Evolutionary conservation across 37 sponge, comb jelly and placozoan genomes (phyloP).

Genomic region (Geodia barretti): DNA sequence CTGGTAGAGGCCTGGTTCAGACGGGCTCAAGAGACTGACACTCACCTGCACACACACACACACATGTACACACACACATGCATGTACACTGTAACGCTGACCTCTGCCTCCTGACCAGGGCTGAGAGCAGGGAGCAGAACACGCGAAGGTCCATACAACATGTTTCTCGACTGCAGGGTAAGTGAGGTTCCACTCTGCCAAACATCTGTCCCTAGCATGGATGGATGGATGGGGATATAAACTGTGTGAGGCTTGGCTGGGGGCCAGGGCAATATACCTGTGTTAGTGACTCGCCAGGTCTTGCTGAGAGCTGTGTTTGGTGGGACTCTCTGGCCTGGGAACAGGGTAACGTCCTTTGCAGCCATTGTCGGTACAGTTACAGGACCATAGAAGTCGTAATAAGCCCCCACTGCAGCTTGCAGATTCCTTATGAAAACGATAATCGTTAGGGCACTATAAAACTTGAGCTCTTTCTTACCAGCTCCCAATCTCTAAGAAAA

Average conservation of each 20-base stretch:
- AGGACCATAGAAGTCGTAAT: slow-evolving; percentile 40
- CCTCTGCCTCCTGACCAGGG: slow-evolving; percentile 40
- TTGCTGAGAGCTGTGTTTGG: slow-evolving; percentile 69
- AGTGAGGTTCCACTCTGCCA: slow-evolving; percentile 74
- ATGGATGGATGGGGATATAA: neutral
- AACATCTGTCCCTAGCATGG: slow-evolving; percentile 46
- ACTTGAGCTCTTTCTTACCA: slow-evolving; percentile 25
- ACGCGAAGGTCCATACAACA: slow-evolving; percentile 24
- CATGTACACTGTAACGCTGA: slow-evolving; percentile 53
- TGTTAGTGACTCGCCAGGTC: slow-evolving; percentile 75
- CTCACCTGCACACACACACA: no score
- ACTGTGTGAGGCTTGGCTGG: neutral
- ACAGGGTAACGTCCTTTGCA: slow-evolving; percentile 56
- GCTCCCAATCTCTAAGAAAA: slow-evolving; percentile 78
- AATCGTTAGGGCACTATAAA: neutral
- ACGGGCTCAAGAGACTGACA: no score
- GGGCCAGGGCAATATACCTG: slow-evolving; percentile 15
- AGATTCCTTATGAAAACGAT: slow-evolving; percentile 39
- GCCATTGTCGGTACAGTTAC: neutral
- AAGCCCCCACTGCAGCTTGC: slow-evolving; percentile 69
- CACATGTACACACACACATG: no score
- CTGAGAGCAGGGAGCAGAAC: slow-evolving; percentile 39
- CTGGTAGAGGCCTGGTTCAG: slow-evolving; percentile 59
- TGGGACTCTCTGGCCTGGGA: slow-evolving; percentile 56
- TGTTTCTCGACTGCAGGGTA: slow-evolving; percentile 48